Base-by-base conservation (phyloP, 2,888 invertebrate genomes). In the Tachina lurida region DNA sequence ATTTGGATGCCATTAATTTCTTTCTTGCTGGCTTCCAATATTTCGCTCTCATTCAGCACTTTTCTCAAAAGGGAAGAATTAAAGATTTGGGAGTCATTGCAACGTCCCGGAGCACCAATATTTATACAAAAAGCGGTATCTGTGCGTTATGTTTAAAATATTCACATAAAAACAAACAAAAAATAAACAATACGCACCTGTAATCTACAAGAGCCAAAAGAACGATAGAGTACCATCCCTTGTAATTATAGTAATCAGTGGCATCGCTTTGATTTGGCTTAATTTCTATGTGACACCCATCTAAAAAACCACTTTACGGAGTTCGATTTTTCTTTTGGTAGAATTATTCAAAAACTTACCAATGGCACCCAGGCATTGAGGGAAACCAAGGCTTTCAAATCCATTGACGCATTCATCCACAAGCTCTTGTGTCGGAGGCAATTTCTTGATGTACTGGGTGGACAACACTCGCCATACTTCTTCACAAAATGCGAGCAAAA, bases 211-310 rank as follows among this genome's bases (percentile, higher is more conserved):
- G 62, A 63, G 60, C 60, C 60, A 62, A 62, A 41, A 41, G 41
- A 22, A 22, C 22, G 22, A 22, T 22, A 22, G 22, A 22, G 22
- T 22, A 22, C 22, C 22, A 22, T 22, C 17, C n/a, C n/a, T 41
- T 41, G 43, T 41, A 62, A 43, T 43, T 17, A 63, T 63, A 43
- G 62, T 43, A 63, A 10, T 63, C 41, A 12, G 17, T 63, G 62
- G 43, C 41, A 63, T 63, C 62, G 41, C 17, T 43, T 63, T 63
- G 62, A 43, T 43, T 43, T 41, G 43, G 62, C 43, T 63, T 63
- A 63, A 43, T 43, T 63, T 63, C 43, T 9, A 63, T 63, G 62
- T 63, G 62, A 17, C 62, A 63, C 43, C 62, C 62, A 63, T 63
- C 62, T 63, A 39, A 60, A 39, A 60, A 60, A 39, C 7, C 13